A percentile compares a stretch with the other conserved stretches of the same genome.
These are phyloP conservation scores for Rallus limicola DNA, from an alignment of 2,113 vertebrate genomes.

Conservation along the genomic window DNA sequence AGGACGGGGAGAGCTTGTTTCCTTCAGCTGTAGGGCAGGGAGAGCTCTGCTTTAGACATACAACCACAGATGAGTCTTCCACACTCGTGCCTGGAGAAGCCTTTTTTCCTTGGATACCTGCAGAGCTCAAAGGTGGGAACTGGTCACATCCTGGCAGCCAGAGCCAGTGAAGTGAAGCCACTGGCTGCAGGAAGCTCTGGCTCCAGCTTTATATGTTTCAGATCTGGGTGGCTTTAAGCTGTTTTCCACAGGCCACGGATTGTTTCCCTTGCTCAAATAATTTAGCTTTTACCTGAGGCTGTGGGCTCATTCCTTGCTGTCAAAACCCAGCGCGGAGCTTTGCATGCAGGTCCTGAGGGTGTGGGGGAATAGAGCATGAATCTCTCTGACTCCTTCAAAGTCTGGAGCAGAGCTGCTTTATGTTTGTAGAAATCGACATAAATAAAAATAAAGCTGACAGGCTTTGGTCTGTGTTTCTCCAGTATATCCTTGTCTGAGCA, in stretches of 20 bases:
- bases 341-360: slow-evolving; percentile 36
- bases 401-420: slow-evolving; percentile 30
- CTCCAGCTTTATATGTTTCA: neutral
- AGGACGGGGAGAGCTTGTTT: neutral
- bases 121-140: neutral
- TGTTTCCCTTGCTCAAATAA: slow-evolving; percentile 63
- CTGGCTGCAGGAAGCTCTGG: neutral
- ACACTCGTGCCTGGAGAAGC: neutral
- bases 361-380: neutral
- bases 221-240: slow-evolving; percentile 7
- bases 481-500: neutral
- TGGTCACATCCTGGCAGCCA: neutral
- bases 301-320: slow-evolving; percentile 62
- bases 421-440: slow-evolving; percentile 9
- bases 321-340: slow-evolving; percentile 30
- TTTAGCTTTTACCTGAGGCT: slow-evolving; percentile 58
- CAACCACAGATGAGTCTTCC: fast-evolving
- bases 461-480: slow-evolving; percentile 7
- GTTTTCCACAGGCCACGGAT: slow-evolving; percentile 5
- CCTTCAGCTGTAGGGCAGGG: neutral
- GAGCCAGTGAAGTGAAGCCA: neutral
- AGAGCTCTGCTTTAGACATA: neutral
- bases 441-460: slow-evolving; percentile 59
- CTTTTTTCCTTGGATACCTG: neutral
- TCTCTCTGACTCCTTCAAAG: slow-evolving; percentile 36